Base-by-base conservation (phyloP, 2,888 invertebrate species). In the Apamea sordens region DNA sequence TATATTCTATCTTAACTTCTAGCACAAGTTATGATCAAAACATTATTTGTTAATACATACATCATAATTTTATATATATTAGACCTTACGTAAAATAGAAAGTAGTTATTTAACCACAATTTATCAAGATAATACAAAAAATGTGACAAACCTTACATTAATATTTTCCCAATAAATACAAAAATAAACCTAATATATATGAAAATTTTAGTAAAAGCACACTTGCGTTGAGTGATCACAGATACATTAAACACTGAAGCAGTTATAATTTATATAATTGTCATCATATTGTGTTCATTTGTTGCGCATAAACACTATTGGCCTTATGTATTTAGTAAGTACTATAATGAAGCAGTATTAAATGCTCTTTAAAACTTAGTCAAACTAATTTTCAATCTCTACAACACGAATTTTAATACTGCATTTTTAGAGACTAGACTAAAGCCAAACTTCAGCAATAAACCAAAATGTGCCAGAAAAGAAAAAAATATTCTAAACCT, bases 401-500 rank as follows among this genome's bases (percentile, higher is more conserved):
- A 86, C 21, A 64, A 76, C 69, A 80, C 21, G 36, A 59, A 73
- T 41, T 70, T 79, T 88, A 86, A 86, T 89, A 90, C 88, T 87
- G 85, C 44, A 79, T 72, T 73, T 77, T 78, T 73, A 74, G 50
- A 83, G 72, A 76, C 83, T 82, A 84, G 61, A 75, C 61, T 71
- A 85, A 88, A 82, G 83, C 86, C 78, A 86, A 85, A 83, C 70
- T 75, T 80, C 73, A 90, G 83, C 86, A 80, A 76, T 59, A 84
- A 88, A 91, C 86, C 78, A 88, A 90, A 86, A 90, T 83, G 89
- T 88, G 89, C 88, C 82, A 87, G 85, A 90, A 89, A 91, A 90
- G 77, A 89, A 89, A 89, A 89, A 85, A 59, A 86, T 84, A 68
- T 79, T 24, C 82, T 76, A 82, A 82, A 69, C 83, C 90, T 87